A percentile compares a stretch with the other conserved stretches of the same genome.
phyloP scores from a whole-genome alignment of 2,797 vertebrate genomes.

The Myiotriccus ornatus region DNA sequence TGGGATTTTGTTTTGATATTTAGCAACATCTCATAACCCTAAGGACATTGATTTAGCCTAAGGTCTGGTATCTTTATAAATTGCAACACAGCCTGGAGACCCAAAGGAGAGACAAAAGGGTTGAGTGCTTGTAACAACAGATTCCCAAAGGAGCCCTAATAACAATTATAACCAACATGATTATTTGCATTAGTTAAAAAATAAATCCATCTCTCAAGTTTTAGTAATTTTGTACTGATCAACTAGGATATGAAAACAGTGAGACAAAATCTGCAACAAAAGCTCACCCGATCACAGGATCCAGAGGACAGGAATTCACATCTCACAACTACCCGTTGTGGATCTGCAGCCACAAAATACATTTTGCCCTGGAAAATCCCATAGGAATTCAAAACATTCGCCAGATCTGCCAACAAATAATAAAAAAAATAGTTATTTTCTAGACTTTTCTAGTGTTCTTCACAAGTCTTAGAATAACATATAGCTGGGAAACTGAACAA shows the following conservation, averaged over 20 bases:
- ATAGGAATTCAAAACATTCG: not conserved
- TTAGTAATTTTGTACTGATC: constrained; percentile 31
- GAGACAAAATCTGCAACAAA: not conserved
- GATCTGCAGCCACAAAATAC: not conserved
- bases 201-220: constrained; percentile 62
- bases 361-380: not conserved
- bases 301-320: not conserved
- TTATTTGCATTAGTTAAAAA: constrained; percentile 68
- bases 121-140: constrained; percentile 62
- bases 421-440: not conserved
- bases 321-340: not conserved
- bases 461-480: not conserved
- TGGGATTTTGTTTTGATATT: constrained; percentile 62
- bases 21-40: constrained; percentile 59
- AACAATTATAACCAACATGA: constrained; percentile 69
- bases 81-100: constrained; percentile 20
- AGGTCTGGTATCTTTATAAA: constrained; percentile 65
- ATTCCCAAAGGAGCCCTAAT: constrained; percentile 62
- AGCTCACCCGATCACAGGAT: not conserved
- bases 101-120: constrained; percentile 53
- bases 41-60: constrained; percentile 64
- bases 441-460: not conserved
- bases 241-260: not conserved
- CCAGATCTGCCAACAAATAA: not conserved
- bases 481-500: not conserved